Evolutionary conservation across 23 tunicate genomes (phyloP).

Genomic region (Ciona savignyi): DNA sequence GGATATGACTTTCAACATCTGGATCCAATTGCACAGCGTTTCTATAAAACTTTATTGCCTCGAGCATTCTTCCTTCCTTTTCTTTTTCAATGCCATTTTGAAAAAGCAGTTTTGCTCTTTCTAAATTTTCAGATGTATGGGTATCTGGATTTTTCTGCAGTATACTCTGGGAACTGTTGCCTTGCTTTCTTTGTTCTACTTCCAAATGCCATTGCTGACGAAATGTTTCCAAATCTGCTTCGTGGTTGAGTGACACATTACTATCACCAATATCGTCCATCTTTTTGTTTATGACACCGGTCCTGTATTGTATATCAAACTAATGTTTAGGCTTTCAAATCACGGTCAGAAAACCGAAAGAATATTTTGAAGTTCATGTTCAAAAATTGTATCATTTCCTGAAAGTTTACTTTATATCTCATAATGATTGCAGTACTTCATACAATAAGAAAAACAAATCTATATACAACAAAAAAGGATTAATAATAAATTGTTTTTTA

Average conservation of each 20-base stretch:
- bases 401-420: too few relatives aligned
- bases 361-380: too few relatives aligned
- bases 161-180: neutral
- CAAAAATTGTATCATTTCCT: too few relatives aligned
- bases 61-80: slow-evolving; percentile 28
- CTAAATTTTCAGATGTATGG: neutral
- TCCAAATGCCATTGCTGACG: slow-evolving; percentile 34
- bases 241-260: neutral
- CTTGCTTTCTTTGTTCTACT: slow-evolving; percentile 28
- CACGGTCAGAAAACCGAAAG: slow-evolving; percentile 52
- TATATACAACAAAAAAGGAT: too few relatives aligned
- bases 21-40: slow-evolving; percentile 37
- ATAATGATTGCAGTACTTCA: too few relatives aligned
- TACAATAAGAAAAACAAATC: too few relatives aligned
- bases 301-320: neutral
- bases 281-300: neutral
- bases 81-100: slow-evolving; percentile 38
- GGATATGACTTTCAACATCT: slow-evolving; percentile 35
- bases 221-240: slow-evolving; percentile 27
- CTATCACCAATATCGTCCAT: neutral
- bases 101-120: slow-evolving; percentile 23
- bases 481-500: too few relatives aligned
- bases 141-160: neutral
- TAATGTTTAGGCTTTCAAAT: slow-evolving; percentile 17
- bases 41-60: slow-evolving; percentile 32